phyloP scores from a whole-genome alignment of 2,797 vertebrate species.

The Centropyge bicolor region DNA sequence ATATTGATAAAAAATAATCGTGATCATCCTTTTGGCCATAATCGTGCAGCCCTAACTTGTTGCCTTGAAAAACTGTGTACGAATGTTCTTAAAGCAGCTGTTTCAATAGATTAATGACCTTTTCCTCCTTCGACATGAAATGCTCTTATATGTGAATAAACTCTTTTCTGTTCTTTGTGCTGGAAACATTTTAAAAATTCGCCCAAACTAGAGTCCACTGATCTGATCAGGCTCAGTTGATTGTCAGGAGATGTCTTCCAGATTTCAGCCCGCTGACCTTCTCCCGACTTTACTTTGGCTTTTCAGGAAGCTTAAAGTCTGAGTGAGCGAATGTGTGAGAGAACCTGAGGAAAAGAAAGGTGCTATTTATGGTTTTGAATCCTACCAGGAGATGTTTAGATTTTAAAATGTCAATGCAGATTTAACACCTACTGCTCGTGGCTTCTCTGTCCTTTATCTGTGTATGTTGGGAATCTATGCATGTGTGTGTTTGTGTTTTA shows the following conservation, averaged over 20 bases:
- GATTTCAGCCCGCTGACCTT: neutral
- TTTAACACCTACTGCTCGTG: slow-evolving; percentile 21
- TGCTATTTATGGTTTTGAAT: slow-evolving; percentile 26
- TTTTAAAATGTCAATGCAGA: slow-evolving; percentile 47
- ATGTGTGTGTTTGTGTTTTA: slow-evolving; percentile 2
- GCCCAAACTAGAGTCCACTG: neutral
- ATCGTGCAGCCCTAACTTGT: too few species aligned
- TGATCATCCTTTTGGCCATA: too few species aligned
- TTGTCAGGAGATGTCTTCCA: neutral
- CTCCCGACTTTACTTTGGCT: neutral
- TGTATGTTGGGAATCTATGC: neutral
- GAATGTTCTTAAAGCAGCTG: neutral
- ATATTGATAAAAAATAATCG: too few species aligned
- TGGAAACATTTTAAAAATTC: neutral
- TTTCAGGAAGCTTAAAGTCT: slow-evolving; percentile 4
- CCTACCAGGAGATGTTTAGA: slow-evolving; percentile 2
- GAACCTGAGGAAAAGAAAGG: neutral
- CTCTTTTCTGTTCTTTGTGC: neutral
- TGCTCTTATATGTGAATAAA: neutral
- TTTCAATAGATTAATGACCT: neutral
- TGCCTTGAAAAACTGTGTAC: neutral
- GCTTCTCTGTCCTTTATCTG: slow-evolving; percentile 7
- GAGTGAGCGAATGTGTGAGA: neutral
- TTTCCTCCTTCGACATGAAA: neutral
- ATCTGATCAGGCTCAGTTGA: neutral